Conservation (phyloP, 1,140 invertebrate genomes). For the Drosophila rufa region DNA sequence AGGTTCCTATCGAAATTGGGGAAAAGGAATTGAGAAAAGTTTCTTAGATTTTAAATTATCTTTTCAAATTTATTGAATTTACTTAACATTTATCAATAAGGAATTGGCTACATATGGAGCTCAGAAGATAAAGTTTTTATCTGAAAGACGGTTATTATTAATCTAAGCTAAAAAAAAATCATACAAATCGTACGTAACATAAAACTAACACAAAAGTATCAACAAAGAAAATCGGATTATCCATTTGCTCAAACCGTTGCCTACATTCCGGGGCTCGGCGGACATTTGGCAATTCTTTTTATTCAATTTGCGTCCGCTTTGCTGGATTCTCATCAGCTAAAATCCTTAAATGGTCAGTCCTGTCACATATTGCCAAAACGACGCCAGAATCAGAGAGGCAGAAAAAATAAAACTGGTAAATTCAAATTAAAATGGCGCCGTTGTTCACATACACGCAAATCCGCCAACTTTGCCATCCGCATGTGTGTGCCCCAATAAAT, state of each 20-base stretch:
- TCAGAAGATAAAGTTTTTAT: no score
- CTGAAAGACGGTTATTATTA: no score
- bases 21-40: no score
- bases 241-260: constrained; percentile 2
- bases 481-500: constrained; percentile 65
- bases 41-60: no score
- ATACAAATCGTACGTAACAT: background rate
- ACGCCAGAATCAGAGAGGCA: constrained; percentile 46
- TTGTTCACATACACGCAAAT: constrained; percentile 41
- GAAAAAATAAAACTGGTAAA: constrained; percentile 36
- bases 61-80: no score
- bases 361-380: constrained; percentile 69
- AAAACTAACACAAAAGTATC: background rate
- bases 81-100: no score
- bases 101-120: no score
- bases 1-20: no score
- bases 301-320: constrained; percentile 39
- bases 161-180: background rate
- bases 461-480: constrained; percentile 18
- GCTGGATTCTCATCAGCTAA: constrained; percentile 67
- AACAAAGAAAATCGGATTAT: background rate
- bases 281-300: constrained; percentile 33
- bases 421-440: constrained; percentile 82
- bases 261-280: constrained; percentile 10
- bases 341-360: constrained; percentile 65